phyloP scores from a whole-genome alignment of 2,888 invertebrate genomes.

The Elgonia sp. region DNA sequence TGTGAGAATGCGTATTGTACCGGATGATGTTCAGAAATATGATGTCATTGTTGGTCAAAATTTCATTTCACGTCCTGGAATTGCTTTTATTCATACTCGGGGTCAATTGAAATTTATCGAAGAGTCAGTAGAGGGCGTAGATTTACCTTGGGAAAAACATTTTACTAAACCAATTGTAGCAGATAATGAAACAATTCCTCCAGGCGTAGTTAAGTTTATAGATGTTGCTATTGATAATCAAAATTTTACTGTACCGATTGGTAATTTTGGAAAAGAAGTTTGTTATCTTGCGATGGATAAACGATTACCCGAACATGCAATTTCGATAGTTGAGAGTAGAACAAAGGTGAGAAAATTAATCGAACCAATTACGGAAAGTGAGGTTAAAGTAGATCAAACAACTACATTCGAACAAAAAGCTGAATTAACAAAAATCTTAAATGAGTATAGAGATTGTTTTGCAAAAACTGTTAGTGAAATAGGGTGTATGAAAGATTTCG shows the following conservation, averaged over 20 bases:
- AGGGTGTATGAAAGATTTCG: slow-evolving; percentile 18
- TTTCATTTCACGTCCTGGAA: slow-evolving; percentile 1
- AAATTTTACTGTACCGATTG: slow-evolving; percentile 1
- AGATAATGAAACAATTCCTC: slow-evolving; percentile 10
- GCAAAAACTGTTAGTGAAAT: slow-evolving; percentile 30
- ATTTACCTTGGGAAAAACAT: background rate
- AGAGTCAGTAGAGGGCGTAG: background rate
- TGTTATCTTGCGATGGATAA: background rate
- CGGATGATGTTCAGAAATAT: slow-evolving; percentile 7
- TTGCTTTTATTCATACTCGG: slow-evolving; percentile 8
- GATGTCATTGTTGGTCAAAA: slow-evolving; percentile 20
- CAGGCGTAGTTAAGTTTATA: slow-evolving; percentile 38
- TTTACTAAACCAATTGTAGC: slow-evolving; percentile 13
- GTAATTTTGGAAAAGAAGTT: slow-evolving; percentile 18
- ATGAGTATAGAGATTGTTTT: slow-evolving; percentile 49
- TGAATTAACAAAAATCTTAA: slow-evolving; percentile 47
- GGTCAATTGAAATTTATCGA: slow-evolving; percentile 20
- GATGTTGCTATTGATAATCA: slow-evolving; percentile 29
- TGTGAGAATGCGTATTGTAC: slow-evolving; percentile 3
- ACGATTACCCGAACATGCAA: background rate
- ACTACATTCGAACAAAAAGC: slow-evolving; percentile 36
- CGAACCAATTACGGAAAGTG: slow-evolving; percentile 31
- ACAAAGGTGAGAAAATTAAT: background rate
- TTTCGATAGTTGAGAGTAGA: slow-evolving; percentile 19
- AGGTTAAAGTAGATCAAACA: slow-evolving; percentile 17